These are phyloP conservation scores for Holothuria glaberrima DNA, from an alignment of 35 echinoderm and acorn worm species.

Conservation along the genomic window DNA sequence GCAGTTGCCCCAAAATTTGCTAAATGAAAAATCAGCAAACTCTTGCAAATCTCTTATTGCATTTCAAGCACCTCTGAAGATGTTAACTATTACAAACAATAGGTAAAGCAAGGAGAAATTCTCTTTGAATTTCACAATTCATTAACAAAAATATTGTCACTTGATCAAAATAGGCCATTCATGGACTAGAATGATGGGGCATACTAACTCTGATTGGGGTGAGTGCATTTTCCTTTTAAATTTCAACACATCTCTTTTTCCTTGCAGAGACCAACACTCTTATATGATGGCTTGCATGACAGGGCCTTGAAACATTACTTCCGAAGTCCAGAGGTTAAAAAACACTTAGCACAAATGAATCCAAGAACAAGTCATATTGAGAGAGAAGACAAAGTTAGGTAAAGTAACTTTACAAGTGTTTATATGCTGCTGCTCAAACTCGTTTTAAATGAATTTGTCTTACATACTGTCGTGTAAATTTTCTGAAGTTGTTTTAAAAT, in stretches of 20 bases:
- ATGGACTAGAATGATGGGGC: too few species aligned
- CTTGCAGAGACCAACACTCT: constrained; percentile 87
- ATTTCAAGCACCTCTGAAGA: too few species aligned
- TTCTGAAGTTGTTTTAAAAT: neutral
- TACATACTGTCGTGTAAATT: neutral
- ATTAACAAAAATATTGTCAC: too few species aligned
- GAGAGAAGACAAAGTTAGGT: constrained; percentile 93
- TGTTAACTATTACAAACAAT: too few species aligned
- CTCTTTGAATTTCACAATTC: too few species aligned
- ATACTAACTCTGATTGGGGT: too few species aligned
- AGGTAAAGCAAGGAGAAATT: too few species aligned
- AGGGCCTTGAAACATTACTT: constrained; percentile 97
- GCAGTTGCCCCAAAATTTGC: too few species aligned
- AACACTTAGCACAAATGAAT: constrained; percentile 86
- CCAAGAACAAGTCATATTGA: constrained; percentile 66
- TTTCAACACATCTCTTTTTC: neutral
- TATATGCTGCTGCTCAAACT: neutral
- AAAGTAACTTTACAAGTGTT: neutral
- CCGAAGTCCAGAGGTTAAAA: constrained; percentile 81
- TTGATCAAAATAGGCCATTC: too few species aligned
- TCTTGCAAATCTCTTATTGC: too few species aligned
- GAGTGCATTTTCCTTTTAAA: too few species aligned
- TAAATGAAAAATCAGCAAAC: too few species aligned
- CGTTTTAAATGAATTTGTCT: neutral
- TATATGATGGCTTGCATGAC: constrained; percentile 97